Evolutionary conservation across 2,888 invertebrate species (phyloP), one percentile per base, ranked within the genome.

Genomic region (Ochropacha duplaris): DNA sequence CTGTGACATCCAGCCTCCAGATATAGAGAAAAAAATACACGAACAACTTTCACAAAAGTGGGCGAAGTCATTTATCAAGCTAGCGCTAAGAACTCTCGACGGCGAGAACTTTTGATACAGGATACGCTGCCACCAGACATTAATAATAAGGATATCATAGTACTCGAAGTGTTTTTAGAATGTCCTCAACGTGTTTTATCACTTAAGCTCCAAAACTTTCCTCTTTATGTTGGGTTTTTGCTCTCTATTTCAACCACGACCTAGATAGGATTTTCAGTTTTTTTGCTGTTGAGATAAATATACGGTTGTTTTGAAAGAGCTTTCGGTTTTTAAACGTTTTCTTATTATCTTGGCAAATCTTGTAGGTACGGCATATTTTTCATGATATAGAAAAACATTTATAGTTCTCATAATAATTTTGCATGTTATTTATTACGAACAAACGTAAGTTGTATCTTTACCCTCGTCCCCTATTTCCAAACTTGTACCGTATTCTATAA

Each of bases 21-120:
- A 82, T 81, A 81, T 76, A 79, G 69, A 78, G 67, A 69, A 78
- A 86, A 84, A 84, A 84, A 87, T 74, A 84, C 76, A 81, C 79
- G 83, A 76, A 66, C 77, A 89, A 88, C 80, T 87, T 87, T 83
- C 83, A 80, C 85, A 82, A 87, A 88, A 90, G 86, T 87, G 83
- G 82, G 81, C 76, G 76, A 88, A 90, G 92, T 90, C 92, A 92
- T 92, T 92, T 92, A 92, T 92, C 92, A 92, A 90, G 83, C 84
- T 76, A 84, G 79, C 86, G 83, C 82, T 88, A 88, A 92, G 91
- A 90, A 90, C 91, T 89, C 92, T 86, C 83, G 90, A 90, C 90
- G 85, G 81, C 81, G 80, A 77, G 81, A 92, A 90, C 81, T 90
- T 92, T 90, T 91, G 92, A 91, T 90, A 91, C 90, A 86, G 86